phyloP scores from a whole-genome alignment of 2,888 invertebrate species.

The Diarsia rubi region DNA sequence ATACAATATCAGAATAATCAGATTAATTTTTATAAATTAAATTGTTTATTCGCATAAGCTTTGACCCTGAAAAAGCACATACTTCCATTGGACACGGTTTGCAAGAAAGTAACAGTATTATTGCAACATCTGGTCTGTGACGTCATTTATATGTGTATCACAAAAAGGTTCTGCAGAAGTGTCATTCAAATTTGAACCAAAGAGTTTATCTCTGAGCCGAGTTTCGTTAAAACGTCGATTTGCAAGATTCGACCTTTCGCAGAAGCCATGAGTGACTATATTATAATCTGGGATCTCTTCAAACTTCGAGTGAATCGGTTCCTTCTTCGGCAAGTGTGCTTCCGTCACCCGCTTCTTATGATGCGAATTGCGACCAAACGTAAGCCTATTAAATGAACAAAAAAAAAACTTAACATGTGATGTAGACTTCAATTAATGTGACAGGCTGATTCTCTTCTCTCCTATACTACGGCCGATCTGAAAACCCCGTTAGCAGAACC shows the following conservation, averaged over 20 bases:
- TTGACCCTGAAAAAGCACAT: slow-evolving; percentile 55
- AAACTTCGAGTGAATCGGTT: not conserved
- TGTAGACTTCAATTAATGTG: not conserved
- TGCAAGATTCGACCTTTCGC: not conserved
- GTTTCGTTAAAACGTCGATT: not conserved
- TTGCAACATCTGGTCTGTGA: slow-evolving; percentile 54
- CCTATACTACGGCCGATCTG: not conserved
- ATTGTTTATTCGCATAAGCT: slow-evolving; percentile 17
- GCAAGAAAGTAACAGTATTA: slow-evolving; percentile 54
- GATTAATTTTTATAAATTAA: slow-evolving; percentile 16
- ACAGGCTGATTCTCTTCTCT: not conserved
- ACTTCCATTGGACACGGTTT: slow-evolving; percentile 30
- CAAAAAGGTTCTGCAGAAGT: slow-evolving; percentile 4
- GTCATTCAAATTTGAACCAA: not conserved
- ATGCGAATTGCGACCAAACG: not conserved
- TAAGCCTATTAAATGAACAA: not conserved
- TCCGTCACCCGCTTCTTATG: not conserved
- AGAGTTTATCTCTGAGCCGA: not conserved
- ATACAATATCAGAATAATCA: slow-evolving; percentile 15
- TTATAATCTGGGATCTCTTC: not conserved
- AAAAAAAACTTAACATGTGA: not conserved
- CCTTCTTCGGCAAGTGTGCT: not conserved
- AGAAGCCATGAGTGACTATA: not conserved
- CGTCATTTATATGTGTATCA: slow-evolving; percentile 22
- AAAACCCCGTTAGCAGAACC: not conserved